phyloP scores from a whole-genome alignment of 2,888 invertebrate genomes.

The Diabrotica balteata region DNA sequence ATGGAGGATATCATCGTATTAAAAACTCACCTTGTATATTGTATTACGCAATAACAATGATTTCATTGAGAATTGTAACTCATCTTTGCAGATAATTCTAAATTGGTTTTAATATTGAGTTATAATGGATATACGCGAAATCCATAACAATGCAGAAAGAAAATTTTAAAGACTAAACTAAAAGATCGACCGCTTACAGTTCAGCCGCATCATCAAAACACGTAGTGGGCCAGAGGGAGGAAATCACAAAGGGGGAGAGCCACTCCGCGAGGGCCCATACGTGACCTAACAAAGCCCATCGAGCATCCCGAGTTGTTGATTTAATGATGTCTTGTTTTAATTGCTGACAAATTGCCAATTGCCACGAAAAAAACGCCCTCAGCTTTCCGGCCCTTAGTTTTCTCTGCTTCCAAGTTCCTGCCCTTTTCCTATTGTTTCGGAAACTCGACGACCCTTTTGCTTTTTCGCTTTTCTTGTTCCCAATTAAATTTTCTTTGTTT shows the following conservation, averaged over 20 bases:
- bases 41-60: no score
- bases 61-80: no score
- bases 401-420: conserved; percentile 24
- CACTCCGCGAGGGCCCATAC: conserved; percentile 52
- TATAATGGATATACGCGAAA: no score
- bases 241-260: conserved; percentile 30
- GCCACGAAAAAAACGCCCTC: conserved; percentile 39
- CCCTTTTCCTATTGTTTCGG: conserved; percentile 11
- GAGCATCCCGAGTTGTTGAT: conserved; percentile 52
- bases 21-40: no score
- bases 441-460: conserved; percentile 29
- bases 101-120: no score
- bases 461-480: conserved; percentile 36
- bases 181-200: conserved; percentile 6
- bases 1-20: no score
- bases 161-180: background rate
- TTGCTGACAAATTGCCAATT: conserved; percentile 63
- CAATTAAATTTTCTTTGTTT: conserved; percentile 31
- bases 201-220: conserved; percentile 16
- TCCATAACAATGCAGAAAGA: no score
- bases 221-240: conserved; percentile 25
- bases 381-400: conserved; percentile 20
- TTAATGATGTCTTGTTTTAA: conserved; percentile 63
- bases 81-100: no score
- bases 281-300: conserved; percentile 61